Evolutionary conservation across 2,113 vertebrate species (phyloP).

Genomic region (Lanius ludovicianus): DNA sequence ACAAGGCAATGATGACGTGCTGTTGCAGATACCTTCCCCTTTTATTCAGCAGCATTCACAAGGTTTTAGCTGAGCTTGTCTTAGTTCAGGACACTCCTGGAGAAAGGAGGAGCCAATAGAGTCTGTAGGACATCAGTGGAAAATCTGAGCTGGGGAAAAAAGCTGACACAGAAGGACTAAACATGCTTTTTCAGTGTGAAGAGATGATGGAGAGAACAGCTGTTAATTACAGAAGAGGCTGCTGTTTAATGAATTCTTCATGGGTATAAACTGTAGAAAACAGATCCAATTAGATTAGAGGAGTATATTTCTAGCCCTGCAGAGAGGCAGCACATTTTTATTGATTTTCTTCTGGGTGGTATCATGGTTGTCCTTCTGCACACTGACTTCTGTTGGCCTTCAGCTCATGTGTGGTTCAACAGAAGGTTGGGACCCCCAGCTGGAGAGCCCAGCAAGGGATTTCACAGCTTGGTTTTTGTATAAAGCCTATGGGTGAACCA

Average conservation of each 20-base stretch:
- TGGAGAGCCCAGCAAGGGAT: accelerated
- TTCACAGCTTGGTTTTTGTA: neutral
- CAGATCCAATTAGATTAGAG: neutral
- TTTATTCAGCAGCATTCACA: neutral
- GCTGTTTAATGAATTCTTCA: neutral
- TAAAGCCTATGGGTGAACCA: neutral
- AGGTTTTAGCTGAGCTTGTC: neutral
- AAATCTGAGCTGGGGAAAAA: neutral
- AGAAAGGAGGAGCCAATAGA: neutral
- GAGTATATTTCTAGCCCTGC: neutral
- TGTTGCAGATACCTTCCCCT: neutral
- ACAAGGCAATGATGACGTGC: neutral
- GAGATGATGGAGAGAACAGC: neutral
- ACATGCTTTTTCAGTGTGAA: accelerated
- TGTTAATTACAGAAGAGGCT: neutral
- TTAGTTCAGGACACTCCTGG: neutral
- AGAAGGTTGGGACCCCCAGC: neutral
- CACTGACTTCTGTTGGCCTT: neutral
- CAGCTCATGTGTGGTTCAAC: neutral
- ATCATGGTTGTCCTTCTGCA: neutral
- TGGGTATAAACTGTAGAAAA: neutral
- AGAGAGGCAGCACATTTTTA: neutral
- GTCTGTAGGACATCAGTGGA: neutral
- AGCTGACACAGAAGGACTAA: neutral
- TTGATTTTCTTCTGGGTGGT: neutral